Conservation (phyloP, 2,797 vertebrate genomes). For the Rhinophrynus dorsalis region DNA sequence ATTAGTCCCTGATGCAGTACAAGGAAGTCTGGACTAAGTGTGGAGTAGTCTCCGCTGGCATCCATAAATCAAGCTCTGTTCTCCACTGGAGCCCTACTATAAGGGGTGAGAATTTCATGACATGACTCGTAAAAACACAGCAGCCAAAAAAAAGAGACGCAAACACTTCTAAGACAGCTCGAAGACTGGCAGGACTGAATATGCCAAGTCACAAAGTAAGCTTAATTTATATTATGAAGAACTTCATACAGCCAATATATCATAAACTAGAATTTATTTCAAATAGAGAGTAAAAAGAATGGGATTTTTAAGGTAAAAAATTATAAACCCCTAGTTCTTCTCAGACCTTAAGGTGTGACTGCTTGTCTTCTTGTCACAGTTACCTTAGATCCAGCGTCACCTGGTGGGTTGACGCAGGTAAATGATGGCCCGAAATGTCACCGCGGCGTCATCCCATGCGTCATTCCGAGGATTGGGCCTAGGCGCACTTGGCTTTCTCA, state of each 20-base stretch:
- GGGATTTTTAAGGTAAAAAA: no score
- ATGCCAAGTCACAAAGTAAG: constrained; percentile 9
- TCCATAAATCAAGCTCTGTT: constrained; percentile 33
- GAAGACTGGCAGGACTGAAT: background rate
- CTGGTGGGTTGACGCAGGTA: no score
- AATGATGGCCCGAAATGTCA: no score
- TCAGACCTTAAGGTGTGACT: no score
- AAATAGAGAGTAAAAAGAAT: background rate
- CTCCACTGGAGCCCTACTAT: background rate
- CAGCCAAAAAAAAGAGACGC: background rate
- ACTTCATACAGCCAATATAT: background rate
- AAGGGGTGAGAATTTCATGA: constrained; percentile 34
- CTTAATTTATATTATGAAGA: background rate
- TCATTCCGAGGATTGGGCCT: no score
- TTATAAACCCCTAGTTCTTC: no score
- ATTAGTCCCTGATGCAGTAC: constrained; percentile 23
- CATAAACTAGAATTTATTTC: background rate
- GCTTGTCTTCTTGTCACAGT: no score
- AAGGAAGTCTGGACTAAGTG: constrained; percentile 44
- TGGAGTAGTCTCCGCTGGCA: constrained; percentile 23
- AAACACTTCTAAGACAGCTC: background rate
- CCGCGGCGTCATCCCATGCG: no score
- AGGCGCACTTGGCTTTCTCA: no score
- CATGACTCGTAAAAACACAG: constrained; percentile 28
- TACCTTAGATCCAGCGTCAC: no score